Evolutionary conservation across 2,888 invertebrate genomes (phyloP).

Genomic region (Thymelicus acteon): DNA sequence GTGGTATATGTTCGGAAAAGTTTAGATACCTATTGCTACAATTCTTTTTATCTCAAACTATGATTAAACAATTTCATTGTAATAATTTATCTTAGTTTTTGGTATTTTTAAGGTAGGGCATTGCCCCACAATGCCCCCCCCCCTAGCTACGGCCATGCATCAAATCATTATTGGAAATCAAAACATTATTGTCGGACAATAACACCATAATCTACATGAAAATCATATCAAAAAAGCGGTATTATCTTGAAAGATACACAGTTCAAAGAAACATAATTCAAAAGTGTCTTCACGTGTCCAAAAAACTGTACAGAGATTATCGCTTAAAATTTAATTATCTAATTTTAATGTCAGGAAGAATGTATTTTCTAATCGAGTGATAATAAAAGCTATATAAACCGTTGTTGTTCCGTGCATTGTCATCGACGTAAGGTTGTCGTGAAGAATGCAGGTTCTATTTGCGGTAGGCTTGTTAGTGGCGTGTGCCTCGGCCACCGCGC

Average conservation of each 20-base stretch:
- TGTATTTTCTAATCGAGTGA: background rate
- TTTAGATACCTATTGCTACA: too few species aligned
- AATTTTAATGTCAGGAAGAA: background rate
- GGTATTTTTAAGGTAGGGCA: too few species aligned
- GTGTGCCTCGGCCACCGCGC: slow-evolving; percentile 46
- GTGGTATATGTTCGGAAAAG: too few species aligned
- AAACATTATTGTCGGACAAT: too few species aligned
- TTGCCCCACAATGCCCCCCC: too few species aligned
- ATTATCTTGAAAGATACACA: background rate
- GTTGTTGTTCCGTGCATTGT: too few species aligned
- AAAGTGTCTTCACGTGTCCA: slow-evolving; percentile 1
- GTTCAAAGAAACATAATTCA: background rate
- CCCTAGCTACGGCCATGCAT: too few species aligned
- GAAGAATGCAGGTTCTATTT: slow-evolving; percentile 35
- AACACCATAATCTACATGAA: too few species aligned
- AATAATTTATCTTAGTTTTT: too few species aligned
- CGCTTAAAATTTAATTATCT: background rate
- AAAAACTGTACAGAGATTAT: background rate
- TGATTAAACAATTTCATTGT: too few species aligned
- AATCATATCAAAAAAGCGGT: slow-evolving; percentile 2
- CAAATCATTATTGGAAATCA: too few species aligned
- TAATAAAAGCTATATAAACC: background rate
- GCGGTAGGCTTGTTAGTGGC: slow-evolving; percentile 43
- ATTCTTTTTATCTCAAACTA: too few species aligned
- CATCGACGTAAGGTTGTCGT: background rate